Evolutionary conservation across 1,140 invertebrate genomes (phyloP), one percentile per base, ranked within the genome.

Genomic region (Conus ventricosus): DNA sequence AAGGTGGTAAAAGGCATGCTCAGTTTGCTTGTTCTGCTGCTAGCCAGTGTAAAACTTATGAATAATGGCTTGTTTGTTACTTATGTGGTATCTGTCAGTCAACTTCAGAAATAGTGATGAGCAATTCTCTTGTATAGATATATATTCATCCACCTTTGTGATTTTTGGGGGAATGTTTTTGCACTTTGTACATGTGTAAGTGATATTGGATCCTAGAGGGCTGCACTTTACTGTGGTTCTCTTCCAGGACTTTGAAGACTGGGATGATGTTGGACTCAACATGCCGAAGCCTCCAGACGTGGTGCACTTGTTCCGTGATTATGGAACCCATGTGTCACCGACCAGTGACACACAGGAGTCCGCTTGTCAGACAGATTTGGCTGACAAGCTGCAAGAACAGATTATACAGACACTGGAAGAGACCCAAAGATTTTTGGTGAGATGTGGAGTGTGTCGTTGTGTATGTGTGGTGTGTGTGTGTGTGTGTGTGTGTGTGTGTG

Each of bases 181-280:
- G 39, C 39, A 39, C 39, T 39, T 39, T 39, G 39, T 39, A 39
- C 3, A 39, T 39, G 39, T 39, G 39, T 39, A 39, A 39, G 39
- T 39, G 11, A 67, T 67, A 23, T 67, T 6, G 6, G 23, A 76
- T n/a, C 17, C 20, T 76, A 76, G 23, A 13, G 8, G n/a, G 11
- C 55, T 60, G 27, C n/a, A 55, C 27, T 23, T 67, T 75, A 25
- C 89, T 39, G 89, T 90, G 89, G 39, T 39, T 39, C 39, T 39
- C 63, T 93, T 94, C 10, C 91, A 97, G 97, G 97, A 98, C 96
- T 98, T 98, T 96, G 98, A 98, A 95, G 97, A 98, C 93, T 98
- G 98, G 98, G 97, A 98, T 95, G 97, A 98, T 96, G 95, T 96
- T 87, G 98, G 98, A 5, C 95, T 98, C 23, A 98, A 98, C 94